A percentile compares a stretch with the other conserved stretches of the same genome.
Conservation (phyloP, 92 coral and sea anemone species). For the Virgularia gustaviana region DNA sequence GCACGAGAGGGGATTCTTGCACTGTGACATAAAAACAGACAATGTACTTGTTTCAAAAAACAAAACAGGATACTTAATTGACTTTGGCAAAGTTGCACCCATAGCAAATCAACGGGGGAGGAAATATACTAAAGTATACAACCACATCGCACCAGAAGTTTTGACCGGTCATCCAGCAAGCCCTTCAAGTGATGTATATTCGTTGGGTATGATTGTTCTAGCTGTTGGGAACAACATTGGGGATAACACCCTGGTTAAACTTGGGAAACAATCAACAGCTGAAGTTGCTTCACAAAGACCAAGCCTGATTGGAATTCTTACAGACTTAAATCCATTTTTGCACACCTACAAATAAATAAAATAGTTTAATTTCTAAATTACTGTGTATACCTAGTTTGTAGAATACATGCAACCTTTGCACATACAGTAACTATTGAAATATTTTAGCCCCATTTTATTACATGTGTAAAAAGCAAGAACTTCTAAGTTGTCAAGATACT, state of each 20-base stretch:
- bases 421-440: neutral
- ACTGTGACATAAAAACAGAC: constrained; percentile 45
- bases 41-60: constrained; percentile 19
- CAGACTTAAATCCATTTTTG: neutral
- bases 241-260: neutral
- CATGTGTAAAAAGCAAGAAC: neutral
- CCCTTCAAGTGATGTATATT: constrained; percentile 35
- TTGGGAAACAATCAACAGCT: constrained; percentile 10
- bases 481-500: constrained; percentile 1
- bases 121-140: constrained; percentile 28
- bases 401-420: neutral
- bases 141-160: constrained; percentile 50
- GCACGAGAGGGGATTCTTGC: constrained; percentile 37
- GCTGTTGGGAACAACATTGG: constrained; percentile 32
- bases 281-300: constrained; percentile 2
- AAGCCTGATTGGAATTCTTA: constrained; percentile 17
- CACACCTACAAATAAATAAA: neutral
- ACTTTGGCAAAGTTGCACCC: constrained; percentile 41
- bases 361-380: neutral
- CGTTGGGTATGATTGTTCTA: constrained; percentile 36
- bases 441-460: too few relatives aligned
- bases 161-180: constrained; percentile 25
- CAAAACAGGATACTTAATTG: constrained; percentile 42
- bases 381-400: neutral
- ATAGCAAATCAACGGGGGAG: constrained; percentile 32